Conservation (phyloP, 2,797 vertebrate genomes). For the Microctenopoma steveboyesi region DNA sequence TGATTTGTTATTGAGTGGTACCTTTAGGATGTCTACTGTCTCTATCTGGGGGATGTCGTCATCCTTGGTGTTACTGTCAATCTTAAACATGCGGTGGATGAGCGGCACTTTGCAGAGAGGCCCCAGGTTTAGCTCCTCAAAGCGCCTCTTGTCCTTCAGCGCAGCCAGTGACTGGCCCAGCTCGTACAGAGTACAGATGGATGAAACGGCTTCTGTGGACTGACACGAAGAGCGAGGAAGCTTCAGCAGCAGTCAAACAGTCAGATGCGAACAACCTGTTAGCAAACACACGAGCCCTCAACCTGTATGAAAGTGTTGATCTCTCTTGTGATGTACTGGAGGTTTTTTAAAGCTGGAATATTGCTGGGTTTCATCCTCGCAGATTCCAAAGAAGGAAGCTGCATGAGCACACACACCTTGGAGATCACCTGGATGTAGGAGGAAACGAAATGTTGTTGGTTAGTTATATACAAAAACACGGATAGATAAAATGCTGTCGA, state of each 20-base stretch:
- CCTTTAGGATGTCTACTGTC: conserved; percentile 83
- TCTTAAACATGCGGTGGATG: conserved; percentile 82
- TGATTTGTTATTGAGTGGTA: conserved; percentile 31
- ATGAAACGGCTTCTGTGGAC: conserved; percentile 70
- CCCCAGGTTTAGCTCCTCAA: conserved; percentile 84
- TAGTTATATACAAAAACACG: background rate
- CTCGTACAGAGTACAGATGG: conserved; percentile 84
- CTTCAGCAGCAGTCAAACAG: background rate
- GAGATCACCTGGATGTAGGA: conserved; percentile 69
- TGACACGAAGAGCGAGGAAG: conserved; percentile 30
- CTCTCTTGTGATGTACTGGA: conserved; percentile 77
- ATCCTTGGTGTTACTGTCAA: conserved; percentile 81
- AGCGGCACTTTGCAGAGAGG: conserved; percentile 85
- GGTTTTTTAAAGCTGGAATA: conserved; percentile 75
- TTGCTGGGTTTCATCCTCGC: conserved; percentile 46
- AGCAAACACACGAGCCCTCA: background rate
- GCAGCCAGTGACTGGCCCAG: conserved; percentile 79
- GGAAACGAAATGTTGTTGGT: background rate
- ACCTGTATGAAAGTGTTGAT: conserved; percentile 84
- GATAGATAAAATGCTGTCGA: no score
- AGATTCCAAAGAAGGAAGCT: conserved; percentile 62
- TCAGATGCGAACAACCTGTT: background rate
- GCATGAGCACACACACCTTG: conserved; percentile 70
- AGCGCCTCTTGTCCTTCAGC: conserved; percentile 84
- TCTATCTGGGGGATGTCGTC: conserved; percentile 84